Evolutionary conservation across 2,888 invertebrate species (phyloP), one percentile per base, ranked within the genome.

Genomic region (Thalpophila matura): DNA sequence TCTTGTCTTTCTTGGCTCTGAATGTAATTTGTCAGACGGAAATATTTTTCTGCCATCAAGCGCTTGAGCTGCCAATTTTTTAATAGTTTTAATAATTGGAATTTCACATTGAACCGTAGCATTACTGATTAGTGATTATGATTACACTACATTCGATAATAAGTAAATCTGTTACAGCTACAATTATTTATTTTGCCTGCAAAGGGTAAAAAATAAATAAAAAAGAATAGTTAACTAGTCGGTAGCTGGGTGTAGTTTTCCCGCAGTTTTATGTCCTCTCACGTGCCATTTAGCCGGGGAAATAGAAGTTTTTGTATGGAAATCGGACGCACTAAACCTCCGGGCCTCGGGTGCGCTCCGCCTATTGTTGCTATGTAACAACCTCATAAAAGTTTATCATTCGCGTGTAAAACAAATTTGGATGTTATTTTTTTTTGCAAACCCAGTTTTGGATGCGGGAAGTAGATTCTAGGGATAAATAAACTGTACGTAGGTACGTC

Each of bases 301-400:
- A 95, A 94, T 95, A 91, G 93, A 91, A 93, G 94, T 93, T 94
- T 94, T 94, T 94, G 92, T 91, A 95, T 94, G 94, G 89, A 93
- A 94, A 94, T 95, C 92, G 93, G 93, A 92, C 91, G 93, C 91
- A 91, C 90, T 93, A 93, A 92, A 88, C 87, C 87, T 82, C 87
- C 87, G 87, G 87, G 86, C 74, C 81, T 83, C 85, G 87, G 86
- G 86, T 86, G 87, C 83, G 87, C 85, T 83, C 86, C 77, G 91
- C 89, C 92, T 91, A 91, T 93, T 91, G 91, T 93, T 89, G 88
- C 88, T 91, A 89, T 82, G 87, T 88, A 91, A 91, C 89, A 86
- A 85, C 84, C 87, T 84, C 89, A 91, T 93, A 93, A 93, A 93
- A 93, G 90, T 93, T 92, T 92, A 92, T 92, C 92, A 90, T 91